Conservation (phyloP, 1,140 invertebrate species). For the Drosophila rufa region DNA sequence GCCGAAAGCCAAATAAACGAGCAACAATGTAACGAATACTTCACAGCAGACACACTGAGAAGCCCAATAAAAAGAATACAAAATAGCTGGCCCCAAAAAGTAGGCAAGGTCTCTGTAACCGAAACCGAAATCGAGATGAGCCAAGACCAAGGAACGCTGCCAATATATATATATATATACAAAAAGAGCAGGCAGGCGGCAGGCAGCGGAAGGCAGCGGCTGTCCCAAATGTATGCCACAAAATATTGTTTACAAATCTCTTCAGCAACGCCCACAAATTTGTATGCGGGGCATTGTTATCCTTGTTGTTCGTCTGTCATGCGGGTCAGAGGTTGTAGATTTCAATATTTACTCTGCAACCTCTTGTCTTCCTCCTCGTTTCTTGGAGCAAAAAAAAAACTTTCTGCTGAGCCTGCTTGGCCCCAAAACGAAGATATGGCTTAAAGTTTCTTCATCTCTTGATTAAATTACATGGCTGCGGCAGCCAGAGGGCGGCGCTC, state of each 20-base stretch:
- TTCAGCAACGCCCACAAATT: slow-evolving; percentile 78
- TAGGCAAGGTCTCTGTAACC: slow-evolving; percentile 46
- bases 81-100: slow-evolving; percentile 47
- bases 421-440: slow-evolving; percentile 39
- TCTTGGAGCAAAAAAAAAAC: slow-evolving; percentile 18
- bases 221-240: slow-evolving; percentile 76
- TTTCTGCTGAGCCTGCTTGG: slow-evolving; percentile 54
- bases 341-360: slow-evolving; percentile 76
- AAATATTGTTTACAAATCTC: slow-evolving; percentile 84
- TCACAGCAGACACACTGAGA: slow-evolving; percentile 40
- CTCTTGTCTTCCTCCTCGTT: slow-evolving; percentile 1
- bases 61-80: slow-evolving; percentile 62
- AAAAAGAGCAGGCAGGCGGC: slow-evolving; percentile 1
- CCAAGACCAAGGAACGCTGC: slow-evolving; percentile 37
- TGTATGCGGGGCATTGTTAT: slow-evolving; percentile 78
- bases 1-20: slow-evolving; percentile 46
- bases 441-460: slow-evolving; percentile 73
- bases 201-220: slow-evolving; percentile 7
- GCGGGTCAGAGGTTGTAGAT: slow-evolving; percentile 72
- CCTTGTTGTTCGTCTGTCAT: slow-evolving; percentile 59
- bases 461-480: slow-evolving; percentile 76
- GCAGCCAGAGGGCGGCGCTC: slow-evolving; percentile 23
- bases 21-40: slow-evolving; percentile 58
- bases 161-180: slow-evolving; percentile 28
- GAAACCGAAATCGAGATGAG: slow-evolving; percentile 55